A percentile compares a stretch with the other conserved stretches of the same genome.
Evolutionary conservation across 2,888 invertebrate genomes (phyloP).

Genomic region (Rhopalosiphum nymphaeae): DNA sequence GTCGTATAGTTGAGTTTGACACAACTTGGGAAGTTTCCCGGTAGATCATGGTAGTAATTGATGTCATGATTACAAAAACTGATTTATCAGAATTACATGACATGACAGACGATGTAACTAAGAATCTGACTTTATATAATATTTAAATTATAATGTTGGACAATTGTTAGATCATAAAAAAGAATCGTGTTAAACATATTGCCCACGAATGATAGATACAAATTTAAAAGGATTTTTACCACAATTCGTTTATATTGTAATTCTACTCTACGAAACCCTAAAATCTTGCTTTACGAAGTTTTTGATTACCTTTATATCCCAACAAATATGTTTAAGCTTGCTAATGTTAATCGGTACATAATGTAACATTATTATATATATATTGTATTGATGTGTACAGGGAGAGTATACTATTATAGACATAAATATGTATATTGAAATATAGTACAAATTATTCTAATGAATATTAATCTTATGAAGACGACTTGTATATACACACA

Average conservation of each 20-base stretch:
- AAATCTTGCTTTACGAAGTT: not conserved
- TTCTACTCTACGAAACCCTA: slow-evolving; percentile 33
- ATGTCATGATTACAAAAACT: not conserved
- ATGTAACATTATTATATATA: not conserved
- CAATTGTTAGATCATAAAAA: not conserved
- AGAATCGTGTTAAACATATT: not conserved
- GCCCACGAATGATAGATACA: not conserved
- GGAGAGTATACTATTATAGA: not conserved
- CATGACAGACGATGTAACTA: not conserved
- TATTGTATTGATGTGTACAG: not conserved
- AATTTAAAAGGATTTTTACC: not conserved
- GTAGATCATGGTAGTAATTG: not conserved
- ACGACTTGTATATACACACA: not conserved
- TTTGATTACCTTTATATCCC: not conserved
- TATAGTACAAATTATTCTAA: not conserved
- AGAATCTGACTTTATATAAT: not conserved
- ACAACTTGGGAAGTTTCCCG: not conserved
- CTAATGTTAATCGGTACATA: not conserved
- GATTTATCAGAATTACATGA: not conserved
- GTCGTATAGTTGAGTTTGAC: not conserved
- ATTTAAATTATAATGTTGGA: not conserved
- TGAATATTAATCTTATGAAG: not conserved
- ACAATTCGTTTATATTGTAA: slow-evolving; percentile 28
- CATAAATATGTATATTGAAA: not conserved
- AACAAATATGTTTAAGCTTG: slow-evolving; percentile 6